Evolutionary conservation across 1,140 invertebrate species (phyloP).

Genomic region (Charaxes varanes): DNA sequence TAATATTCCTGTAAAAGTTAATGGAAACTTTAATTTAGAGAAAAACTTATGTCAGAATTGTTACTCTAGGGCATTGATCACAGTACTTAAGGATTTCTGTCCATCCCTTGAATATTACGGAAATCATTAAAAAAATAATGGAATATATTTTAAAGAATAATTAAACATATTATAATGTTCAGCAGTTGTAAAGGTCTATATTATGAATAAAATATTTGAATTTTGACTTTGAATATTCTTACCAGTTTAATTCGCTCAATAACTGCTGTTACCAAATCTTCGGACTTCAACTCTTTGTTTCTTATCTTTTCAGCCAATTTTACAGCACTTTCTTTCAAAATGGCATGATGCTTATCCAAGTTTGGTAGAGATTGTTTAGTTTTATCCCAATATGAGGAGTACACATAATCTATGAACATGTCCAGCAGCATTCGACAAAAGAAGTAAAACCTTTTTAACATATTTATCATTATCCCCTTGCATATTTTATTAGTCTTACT

Average conservation of each 20-base stretch:
- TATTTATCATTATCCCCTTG: constrained; percentile 39
- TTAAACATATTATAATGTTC: too few species aligned
- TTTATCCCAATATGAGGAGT: constrained; percentile 72
- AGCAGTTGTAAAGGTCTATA: too few species aligned
- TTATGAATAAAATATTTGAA: background rate
- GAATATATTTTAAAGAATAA: too few species aligned
- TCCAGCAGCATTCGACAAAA: constrained; percentile 43
- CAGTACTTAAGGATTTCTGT: too few species aligned
- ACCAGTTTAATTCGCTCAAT: constrained; percentile 87
- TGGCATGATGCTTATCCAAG: constrained; percentile 72
- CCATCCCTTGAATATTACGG: too few species aligned
- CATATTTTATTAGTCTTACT: constrained; percentile 49
- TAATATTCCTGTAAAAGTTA: too few species aligned
- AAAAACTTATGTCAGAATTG: too few species aligned
- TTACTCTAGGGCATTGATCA: too few species aligned
- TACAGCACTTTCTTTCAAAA: constrained; percentile 80
- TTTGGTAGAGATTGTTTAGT: constrained; percentile 73
- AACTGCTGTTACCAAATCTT: constrained; percentile 82
- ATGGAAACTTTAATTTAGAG: too few species aligned
- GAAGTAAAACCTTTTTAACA: constrained; percentile 40
- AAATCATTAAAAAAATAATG: too few species aligned
- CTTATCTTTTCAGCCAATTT: constrained; percentile 80
- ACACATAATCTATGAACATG: constrained; percentile 47
- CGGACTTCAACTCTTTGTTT: constrained; percentile 77
- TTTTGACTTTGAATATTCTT: constrained; percentile 9